These are phyloP conservation scores for Leucania comma DNA, from an alignment of 2,888 invertebrate genomes.

Conservation along the genomic window DNA sequence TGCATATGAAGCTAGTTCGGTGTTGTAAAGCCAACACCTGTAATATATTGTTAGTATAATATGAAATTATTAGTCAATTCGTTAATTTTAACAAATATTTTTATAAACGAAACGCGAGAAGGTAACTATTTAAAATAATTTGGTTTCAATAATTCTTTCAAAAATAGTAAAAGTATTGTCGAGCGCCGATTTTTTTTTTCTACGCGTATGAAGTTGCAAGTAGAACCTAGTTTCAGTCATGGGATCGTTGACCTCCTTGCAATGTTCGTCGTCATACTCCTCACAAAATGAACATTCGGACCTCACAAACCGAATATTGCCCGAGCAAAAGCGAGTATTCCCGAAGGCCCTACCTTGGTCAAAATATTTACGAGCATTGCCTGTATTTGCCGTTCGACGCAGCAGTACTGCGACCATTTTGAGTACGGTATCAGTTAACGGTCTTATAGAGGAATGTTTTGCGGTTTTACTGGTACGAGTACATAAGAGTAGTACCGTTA, in stretches of 20 bases:
- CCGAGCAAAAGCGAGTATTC: constrained; percentile 22
- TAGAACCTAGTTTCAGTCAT: neutral
- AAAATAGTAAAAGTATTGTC: too few relatives aligned
- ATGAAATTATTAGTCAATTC: too few relatives aligned
- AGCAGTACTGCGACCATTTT: constrained; percentile 7
- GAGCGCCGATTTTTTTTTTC: neutral
- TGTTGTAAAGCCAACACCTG: too few relatives aligned
- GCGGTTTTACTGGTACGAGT: neutral
- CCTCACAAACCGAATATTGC: neutral
- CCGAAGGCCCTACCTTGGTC: constrained; percentile 12
- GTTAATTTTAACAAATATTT: too few relatives aligned
- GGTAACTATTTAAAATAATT: too few relatives aligned
- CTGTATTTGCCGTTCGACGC: constrained; percentile 7
- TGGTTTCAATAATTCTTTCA: too few relatives aligned
- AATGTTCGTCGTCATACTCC: neutral
- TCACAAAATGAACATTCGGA: neutral
- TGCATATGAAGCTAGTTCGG: too few relatives aligned
- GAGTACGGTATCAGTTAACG: constrained; percentile 2
- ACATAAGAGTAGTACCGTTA: too few relatives aligned
- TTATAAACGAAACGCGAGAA: too few relatives aligned
- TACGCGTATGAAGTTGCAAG: neutral
- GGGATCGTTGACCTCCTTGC: neutral
- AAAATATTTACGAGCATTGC: constrained; percentile 7
- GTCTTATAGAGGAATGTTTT: neutral
- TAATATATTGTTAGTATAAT: too few relatives aligned